phyloP scores from a whole-genome alignment of 92 coral and sea anemone species.

The Porites divaricata region DNA sequence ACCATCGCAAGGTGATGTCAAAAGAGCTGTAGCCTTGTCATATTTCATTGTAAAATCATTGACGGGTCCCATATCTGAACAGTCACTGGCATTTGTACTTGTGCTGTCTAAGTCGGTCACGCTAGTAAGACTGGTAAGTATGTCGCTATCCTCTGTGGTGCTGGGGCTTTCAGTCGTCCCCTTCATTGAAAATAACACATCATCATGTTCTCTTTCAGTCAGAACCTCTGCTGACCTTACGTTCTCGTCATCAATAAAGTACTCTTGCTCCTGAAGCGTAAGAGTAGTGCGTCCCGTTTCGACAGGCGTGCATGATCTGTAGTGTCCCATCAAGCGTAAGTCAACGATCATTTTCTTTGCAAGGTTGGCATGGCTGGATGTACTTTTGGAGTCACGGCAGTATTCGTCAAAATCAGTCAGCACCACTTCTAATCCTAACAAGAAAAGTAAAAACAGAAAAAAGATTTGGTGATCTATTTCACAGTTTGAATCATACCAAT shows the following conservation, averaged over 20 bases:
- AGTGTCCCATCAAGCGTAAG: conserved; percentile 2
- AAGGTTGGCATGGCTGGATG: conserved; percentile 59
- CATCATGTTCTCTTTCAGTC: not conserved
- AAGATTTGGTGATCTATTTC: not conserved
- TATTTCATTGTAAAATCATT: not conserved
- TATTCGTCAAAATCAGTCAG: conserved; percentile 74
- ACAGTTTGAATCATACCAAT: not conserved
- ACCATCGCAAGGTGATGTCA: not conserved
- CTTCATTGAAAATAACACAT: not conserved
- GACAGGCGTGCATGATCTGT: not conserved
- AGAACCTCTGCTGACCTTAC: not conserved
- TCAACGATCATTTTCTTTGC: conserved; percentile 55
- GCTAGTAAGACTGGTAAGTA: conserved; percentile 56
- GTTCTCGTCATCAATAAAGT: not conserved
- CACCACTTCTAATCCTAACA: conserved; percentile 62
- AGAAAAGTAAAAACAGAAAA: too few relatives aligned
- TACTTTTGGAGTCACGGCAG: conserved; percentile 61
- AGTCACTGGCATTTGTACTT: conserved; percentile 50
- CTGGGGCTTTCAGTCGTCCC: conserved; percentile 4
- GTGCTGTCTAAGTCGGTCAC: conserved; percentile 56
- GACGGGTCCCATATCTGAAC: conserved; percentile 7
- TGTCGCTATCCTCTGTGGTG: conserved; percentile 65
- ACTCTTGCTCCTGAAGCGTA: not conserved
- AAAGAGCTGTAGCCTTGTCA: not conserved
- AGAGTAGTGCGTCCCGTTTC: not conserved